phyloP scores from a whole-genome alignment of 2,797 vertebrate species.

The Numenius phaeopus region DNA sequence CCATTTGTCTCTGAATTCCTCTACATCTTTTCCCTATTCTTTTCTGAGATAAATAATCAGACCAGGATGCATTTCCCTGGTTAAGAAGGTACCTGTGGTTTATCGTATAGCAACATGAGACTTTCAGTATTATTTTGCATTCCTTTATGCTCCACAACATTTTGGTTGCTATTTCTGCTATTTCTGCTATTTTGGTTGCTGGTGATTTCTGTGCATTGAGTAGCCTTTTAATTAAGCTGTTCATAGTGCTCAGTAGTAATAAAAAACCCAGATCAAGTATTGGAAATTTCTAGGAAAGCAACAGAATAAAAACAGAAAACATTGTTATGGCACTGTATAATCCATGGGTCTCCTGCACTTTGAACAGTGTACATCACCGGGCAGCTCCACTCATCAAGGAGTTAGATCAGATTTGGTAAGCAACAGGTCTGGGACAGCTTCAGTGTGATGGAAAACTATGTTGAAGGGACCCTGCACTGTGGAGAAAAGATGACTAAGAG shows the following conservation, averaged over 20 bases:
- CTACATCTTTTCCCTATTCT: slow-evolving; percentile 52
- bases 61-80: slow-evolving; percentile 48
- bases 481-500: not conserved
- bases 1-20: slow-evolving; percentile 31
- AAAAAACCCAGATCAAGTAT: not conserved
- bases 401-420: not conserved
- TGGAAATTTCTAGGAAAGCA: not conserved
- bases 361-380: not conserved
- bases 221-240: slow-evolving; percentile 47
- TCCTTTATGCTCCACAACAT: slow-evolving; percentile 42
- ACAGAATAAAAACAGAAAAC: not conserved
- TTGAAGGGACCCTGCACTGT: not conserved
- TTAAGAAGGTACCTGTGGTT: slow-evolving; percentile 46
- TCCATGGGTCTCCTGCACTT: not conserved
- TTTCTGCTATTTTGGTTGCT: not conserved
- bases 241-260: not conserved
- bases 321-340: not conserved
- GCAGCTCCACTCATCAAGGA: not conserved
- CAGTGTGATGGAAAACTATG: not conserved
- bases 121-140: slow-evolving; percentile 53
- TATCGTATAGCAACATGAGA: slow-evolving; percentile 49
- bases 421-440: not conserved
- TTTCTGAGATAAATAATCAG: slow-evolving; percentile 63
- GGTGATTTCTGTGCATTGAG: slow-evolving; percentile 33
- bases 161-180: slow-evolving; percentile 31